Conservation (phyloP, 1,140 invertebrate genomes). For the Leptoteleia sp. region DNA sequence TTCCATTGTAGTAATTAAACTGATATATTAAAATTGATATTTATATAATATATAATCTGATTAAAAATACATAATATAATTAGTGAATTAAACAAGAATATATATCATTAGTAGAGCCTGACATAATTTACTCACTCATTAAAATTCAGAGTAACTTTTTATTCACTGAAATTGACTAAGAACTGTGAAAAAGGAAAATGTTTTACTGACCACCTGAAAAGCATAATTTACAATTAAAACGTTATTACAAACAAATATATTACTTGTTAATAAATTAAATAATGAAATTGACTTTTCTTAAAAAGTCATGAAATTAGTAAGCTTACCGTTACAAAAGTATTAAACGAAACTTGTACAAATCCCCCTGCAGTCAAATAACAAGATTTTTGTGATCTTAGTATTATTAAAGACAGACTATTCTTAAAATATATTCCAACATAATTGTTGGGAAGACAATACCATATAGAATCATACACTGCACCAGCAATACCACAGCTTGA, state of each 20-base stretch:
- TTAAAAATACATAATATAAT: no score
- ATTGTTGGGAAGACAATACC: slow-evolving; percentile 47
- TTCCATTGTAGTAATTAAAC: no score
- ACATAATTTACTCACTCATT: background rate
- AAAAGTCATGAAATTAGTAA: no score
- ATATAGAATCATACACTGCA: slow-evolving; percentile 31
- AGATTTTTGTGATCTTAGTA: slow-evolving; percentile 42
- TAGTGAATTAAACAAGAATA: no score
- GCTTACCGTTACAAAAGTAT: slow-evolving; percentile 48
- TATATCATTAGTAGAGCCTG: no score
- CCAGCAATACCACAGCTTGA: slow-evolving; percentile 39
- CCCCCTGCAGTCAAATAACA: slow-evolving; percentile 52
- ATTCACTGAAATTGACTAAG: slow-evolving; percentile 32
- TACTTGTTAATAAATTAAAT: no score
- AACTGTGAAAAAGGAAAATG: slow-evolving; percentile 27
- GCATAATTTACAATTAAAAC: no score
- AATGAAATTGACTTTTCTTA: no score
- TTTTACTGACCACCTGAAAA: slow-evolving; percentile 31
- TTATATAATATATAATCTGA: no score
- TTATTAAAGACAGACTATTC: slow-evolving; percentile 21
- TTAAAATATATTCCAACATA: slow-evolving; percentile 13
- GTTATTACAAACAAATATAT: no score
- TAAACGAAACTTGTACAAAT: slow-evolving; percentile 36
- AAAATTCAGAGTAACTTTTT: no score
- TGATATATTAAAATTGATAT: no score